Percentiles rank a stretch among this genome's conserved stretches.
Evolutionary conservation across 2,888 invertebrate genomes (phyloP).

Genomic region (Platypus cylindrus): DNA sequence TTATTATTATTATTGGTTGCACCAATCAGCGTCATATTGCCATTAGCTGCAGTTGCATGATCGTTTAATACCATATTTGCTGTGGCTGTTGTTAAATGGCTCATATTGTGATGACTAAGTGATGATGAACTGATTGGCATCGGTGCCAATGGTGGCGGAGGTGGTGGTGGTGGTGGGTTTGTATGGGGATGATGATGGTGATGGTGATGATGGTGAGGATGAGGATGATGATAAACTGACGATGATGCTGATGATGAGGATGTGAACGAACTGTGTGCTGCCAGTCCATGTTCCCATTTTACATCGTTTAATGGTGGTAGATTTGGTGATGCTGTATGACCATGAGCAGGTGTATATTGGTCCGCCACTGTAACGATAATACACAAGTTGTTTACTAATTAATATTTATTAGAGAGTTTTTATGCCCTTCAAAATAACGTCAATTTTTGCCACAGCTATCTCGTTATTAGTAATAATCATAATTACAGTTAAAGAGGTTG

Average conservation of each 20-base stretch:
- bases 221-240: too few relatives aligned
- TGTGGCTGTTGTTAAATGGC: conserved; percentile 20
- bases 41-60: conserved; percentile 2
- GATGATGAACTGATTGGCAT: conserved; percentile 15
- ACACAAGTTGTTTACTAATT: too few relatives aligned
- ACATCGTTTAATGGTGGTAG: conserved; percentile 27
- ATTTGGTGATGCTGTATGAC: conserved; percentile 32
- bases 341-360: conserved; percentile 19
- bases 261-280: conserved; percentile 27
- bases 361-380: too few relatives aligned
- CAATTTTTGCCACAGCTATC: too few relatives aligned
- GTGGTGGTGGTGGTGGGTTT: conserved; percentile 21
- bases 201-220: conserved; percentile 31
- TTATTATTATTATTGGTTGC: background rate
- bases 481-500: too few relatives aligned
- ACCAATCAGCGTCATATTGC: background rate
- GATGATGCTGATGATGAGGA: conserved; percentile 30
- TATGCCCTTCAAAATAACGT: too few relatives aligned
- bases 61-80: conserved; percentile 10
- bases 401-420: too few relatives aligned
- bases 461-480: too few relatives aligned
- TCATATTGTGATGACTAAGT: conserved; percentile 36
- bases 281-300: conserved; percentile 25
- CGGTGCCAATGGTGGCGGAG: conserved; percentile 21
- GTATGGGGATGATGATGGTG: conserved; percentile 35